Conservation (phyloP, 2,113 vertebrate genomes). For the Noturus placidus region DNA sequence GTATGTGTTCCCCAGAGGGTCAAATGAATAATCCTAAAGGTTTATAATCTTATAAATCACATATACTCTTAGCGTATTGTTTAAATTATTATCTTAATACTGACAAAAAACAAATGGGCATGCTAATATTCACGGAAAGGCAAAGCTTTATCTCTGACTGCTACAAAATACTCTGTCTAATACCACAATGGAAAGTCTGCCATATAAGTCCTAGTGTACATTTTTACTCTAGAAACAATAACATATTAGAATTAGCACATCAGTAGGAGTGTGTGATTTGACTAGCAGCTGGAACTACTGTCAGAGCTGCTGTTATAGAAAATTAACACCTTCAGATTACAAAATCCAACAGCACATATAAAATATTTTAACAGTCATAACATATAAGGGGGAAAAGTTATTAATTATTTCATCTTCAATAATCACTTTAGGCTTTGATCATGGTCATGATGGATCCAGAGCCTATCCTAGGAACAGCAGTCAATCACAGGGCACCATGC, state of each 20-base stretch:
- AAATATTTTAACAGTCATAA: neutral
- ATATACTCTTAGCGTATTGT: neutral
- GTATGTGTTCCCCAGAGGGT: neutral
- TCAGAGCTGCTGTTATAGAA: neutral
- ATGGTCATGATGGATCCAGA: neutral
- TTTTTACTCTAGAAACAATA: neutral
- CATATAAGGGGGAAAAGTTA: neutral
- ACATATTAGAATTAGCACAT: neutral
- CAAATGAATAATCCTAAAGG: neutral
- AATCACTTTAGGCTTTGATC: neutral
- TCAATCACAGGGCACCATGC: neutral
- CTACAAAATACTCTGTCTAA: neutral
- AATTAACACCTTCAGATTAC: neutral
- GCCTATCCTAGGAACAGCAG: neutral
- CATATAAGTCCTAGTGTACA: neutral
- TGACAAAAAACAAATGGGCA: slow-evolving; percentile 6
- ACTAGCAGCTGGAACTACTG: neutral
- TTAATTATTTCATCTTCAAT: neutral
- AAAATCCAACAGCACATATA: neutral
- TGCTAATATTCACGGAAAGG: neutral
- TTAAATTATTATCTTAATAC: neutral
- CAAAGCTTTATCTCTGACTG: neutral
- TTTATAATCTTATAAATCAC: neutral
- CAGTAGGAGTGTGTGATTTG: neutral
- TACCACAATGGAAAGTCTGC: neutral